Evolutionary conservation across 2,888 invertebrate species (phyloP).

Genomic region (Callyntrura sp.): DNA sequence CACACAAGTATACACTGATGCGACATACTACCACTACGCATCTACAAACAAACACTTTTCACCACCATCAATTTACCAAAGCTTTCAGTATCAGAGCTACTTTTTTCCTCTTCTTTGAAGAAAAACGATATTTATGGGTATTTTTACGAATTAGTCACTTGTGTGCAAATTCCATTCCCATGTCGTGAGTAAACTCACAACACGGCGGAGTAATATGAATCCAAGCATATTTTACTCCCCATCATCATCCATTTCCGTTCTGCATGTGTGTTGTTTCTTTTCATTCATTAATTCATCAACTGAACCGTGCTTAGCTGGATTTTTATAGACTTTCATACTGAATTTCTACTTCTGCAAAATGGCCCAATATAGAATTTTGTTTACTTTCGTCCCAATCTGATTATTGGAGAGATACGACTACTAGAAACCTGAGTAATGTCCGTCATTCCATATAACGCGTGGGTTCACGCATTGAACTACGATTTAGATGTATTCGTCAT

Average conservation of each 20-base stretch:
- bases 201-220: slow-evolving; percentile 21
- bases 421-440: background rate
- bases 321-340: too few species aligned
- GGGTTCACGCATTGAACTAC: slow-evolving; percentile 1
- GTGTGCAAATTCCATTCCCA: slow-evolving; percentile 72
- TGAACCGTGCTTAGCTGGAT: too few species aligned
- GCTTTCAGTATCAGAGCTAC: slow-evolving; percentile 43
- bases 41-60: slow-evolving; percentile 59
- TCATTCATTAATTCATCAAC: slow-evolving; percentile 72
- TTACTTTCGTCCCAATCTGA: too few species aligned
- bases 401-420: background rate
- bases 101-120: slow-evolving; percentile 6
- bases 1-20: slow-evolving; percentile 21
- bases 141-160: slow-evolving; percentile 76
- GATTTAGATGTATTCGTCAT: background rate
- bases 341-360: too few species aligned
- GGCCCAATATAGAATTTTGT: too few species aligned
- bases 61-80: slow-evolving; percentile 52
- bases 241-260: slow-evolving; percentile 34
- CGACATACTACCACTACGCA: background rate
- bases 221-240: slow-evolving; percentile 40
- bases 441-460: background rate
- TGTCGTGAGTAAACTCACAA: slow-evolving; percentile 56
- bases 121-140: slow-evolving; percentile 63
- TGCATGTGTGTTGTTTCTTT: slow-evolving; percentile 28